A percentile compares a stretch with the other conserved stretches of the same genome.
Evolutionary conservation across 2,888 invertebrate genomes (phyloP).

Genomic region (Drosophila pseudotakahashii): DNA sequence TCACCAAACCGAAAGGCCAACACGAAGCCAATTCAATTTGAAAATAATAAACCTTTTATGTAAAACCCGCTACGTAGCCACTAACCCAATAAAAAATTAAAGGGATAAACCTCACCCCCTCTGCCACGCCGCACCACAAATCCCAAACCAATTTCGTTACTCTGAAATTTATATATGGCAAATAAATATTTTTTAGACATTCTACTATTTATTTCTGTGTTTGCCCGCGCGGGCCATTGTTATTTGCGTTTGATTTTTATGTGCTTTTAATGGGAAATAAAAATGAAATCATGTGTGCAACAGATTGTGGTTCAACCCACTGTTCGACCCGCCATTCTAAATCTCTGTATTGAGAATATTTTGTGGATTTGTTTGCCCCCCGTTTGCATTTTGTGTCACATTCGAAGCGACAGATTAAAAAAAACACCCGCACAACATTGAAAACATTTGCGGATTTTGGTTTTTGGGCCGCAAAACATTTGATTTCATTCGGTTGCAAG

Average conservation of each 20-base stretch:
- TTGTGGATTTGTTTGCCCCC: conserved; percentile 27
- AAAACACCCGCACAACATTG: conserved; percentile 18
- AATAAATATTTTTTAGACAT: conserved; percentile 24
- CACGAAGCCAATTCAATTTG: conserved; percentile 29
- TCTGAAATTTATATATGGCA: conserved; percentile 27
- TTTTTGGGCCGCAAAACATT: conserved; percentile 68
- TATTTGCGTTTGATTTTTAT: conserved; percentile 74
- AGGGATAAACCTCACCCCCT: conserved; percentile 5
- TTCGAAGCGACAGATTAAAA: conserved; percentile 22
- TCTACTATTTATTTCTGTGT: conserved; percentile 27
- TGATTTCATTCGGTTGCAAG: conserved; percentile 63
- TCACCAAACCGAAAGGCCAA: neutral
- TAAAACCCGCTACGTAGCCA: conserved; percentile 12
- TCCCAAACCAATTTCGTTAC: conserved; percentile 27
- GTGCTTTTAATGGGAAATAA: conserved; percentile 78
- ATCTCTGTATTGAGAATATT: conserved; percentile 37
- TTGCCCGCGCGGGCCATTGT: conserved; percentile 22
- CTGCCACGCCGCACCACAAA: conserved; percentile 13
- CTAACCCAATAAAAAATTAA: conserved; percentile 39
- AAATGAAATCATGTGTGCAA: conserved; percentile 80
- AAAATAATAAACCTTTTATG: conserved; percentile 48
- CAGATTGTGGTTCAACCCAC: conserved; percentile 64
- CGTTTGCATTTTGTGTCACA: conserved; percentile 55
- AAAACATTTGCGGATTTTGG: conserved; percentile 66
- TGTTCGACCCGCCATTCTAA: conserved; percentile 23